Conservation (phyloP, 2,113 vertebrate genomes). For the Pelvicachromis taeniatus region DNA sequence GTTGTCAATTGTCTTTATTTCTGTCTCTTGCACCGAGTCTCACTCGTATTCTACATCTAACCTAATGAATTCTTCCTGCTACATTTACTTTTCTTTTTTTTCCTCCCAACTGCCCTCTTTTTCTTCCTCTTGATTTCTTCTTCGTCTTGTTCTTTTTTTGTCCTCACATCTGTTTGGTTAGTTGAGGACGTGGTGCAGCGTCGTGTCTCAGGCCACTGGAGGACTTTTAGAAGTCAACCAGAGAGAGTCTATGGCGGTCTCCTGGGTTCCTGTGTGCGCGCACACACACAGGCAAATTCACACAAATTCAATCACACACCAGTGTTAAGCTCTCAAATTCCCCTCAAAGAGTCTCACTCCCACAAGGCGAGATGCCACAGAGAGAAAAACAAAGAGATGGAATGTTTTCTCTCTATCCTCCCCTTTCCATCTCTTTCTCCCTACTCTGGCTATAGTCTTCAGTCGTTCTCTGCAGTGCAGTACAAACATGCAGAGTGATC, state of each 20-base stretch:
- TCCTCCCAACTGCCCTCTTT: not conserved
- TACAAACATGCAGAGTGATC: slow-evolving; percentile 66
- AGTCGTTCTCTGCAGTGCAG: slow-evolving; percentile 47
- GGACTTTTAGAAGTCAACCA: slow-evolving; percentile 71
- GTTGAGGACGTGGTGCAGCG: slow-evolving; percentile 17
- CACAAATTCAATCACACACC: slow-evolving; percentile 1
- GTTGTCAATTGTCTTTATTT: slow-evolving; percentile 36
- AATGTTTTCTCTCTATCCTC: slow-evolving; percentile 32
- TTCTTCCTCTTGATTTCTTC: not conserved
- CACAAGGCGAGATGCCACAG: slow-evolving; percentile 39
- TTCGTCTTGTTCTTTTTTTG: slow-evolving; percentile 10
- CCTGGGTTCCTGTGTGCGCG: not conserved
- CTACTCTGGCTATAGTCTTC: slow-evolving; percentile 37
- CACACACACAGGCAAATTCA: not conserved
- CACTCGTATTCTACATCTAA: slow-evolving; percentile 5
- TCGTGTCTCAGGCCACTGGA: slow-evolving; percentile 49
- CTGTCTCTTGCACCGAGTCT: not conserved
- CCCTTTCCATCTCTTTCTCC: slow-evolving; percentile 17
- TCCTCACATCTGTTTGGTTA: slow-evolving; percentile 33
- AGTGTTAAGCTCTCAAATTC: slow-evolving; percentile 53
- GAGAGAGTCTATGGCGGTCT: slow-evolving; percentile 40
- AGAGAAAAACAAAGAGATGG: slow-evolving; percentile 59
- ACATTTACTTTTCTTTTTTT: not conserved
- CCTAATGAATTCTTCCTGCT: slow-evolving; percentile 22
- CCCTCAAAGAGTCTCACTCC: slow-evolving; percentile 53